These are phyloP conservation scores for Eupithecia pulchellata DNA, from an alignment of 2,888 invertebrate genomes.

Conservation along the genomic window DNA sequence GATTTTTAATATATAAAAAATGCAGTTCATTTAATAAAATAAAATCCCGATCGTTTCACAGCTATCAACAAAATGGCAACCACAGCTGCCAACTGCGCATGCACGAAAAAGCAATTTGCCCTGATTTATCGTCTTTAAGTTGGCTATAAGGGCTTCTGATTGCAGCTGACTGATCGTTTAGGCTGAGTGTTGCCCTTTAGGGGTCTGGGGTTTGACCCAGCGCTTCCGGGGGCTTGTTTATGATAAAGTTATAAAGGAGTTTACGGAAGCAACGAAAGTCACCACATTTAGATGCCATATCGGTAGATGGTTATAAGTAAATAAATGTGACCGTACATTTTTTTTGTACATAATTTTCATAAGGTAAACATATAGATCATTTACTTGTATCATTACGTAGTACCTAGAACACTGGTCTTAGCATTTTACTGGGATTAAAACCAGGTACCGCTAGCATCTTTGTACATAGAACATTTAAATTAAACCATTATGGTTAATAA, in stretches of 20 bases:
- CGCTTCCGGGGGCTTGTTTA: slow-evolving; percentile 22
- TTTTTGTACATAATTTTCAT: no score
- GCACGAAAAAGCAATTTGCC: slow-evolving; percentile 31
- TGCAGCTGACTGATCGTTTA: slow-evolving; percentile 21
- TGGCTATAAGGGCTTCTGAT: slow-evolving; percentile 30
- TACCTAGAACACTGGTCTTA: no score
- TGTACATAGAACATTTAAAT: no score
- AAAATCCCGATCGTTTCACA: neutral
- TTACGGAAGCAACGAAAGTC: no score
- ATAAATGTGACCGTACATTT: no score
- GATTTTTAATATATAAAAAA: no score
- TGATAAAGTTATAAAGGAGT: neutral
- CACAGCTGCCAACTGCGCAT: slow-evolving; percentile 21
- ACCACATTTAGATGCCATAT: no score
- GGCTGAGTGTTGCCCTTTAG: slow-evolving; percentile 23
- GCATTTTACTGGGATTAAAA: no score
- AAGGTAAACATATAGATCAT: no score
- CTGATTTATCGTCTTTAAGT: slow-evolving; percentile 30
- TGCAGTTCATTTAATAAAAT: neutral
- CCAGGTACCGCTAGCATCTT: no score
- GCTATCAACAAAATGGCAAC: slow-evolving; percentile 12
- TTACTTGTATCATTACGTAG: no score
- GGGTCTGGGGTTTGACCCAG: slow-evolving; percentile 16
- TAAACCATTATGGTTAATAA: no score
- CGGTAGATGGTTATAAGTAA: neutral